These are phyloP conservation scores for Nicator chloris DNA, from an alignment of 2,113 vertebrate genomes.

Conservation along the genomic window DNA sequence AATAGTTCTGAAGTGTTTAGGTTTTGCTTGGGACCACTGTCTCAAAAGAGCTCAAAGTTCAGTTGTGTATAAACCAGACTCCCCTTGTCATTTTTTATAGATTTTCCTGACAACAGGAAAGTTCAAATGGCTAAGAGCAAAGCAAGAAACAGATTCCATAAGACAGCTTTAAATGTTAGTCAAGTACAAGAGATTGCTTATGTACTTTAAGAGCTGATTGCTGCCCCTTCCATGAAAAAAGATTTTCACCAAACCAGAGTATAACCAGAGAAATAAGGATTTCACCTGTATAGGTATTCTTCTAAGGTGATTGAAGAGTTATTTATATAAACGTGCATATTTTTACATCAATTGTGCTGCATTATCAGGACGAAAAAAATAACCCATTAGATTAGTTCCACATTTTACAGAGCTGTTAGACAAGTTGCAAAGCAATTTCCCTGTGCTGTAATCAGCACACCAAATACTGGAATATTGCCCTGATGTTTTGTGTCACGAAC, in stretches of 20 bases:
- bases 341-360: not conserved
- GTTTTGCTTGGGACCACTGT: constrained; percentile 10
- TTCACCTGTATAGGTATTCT: not conserved
- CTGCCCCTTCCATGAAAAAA: not conserved
- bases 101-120: constrained; percentile 69
- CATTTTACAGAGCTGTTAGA: constrained; percentile 17
- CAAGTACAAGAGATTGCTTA: constrained; percentile 29
- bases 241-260: not conserved
- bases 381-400: constrained; percentile 3
- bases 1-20: not conserved
- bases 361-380: not conserved
- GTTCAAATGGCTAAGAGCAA: constrained; percentile 69
- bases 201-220: constrained; percentile 51
- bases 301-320: not conserved
- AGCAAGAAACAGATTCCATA: constrained; percentile 51
- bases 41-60: constrained; percentile 39
- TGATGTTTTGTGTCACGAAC: not conserved
- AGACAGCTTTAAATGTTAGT: constrained; percentile 72
- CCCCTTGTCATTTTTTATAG: constrained; percentile 72
- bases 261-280: not conserved
- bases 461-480: not conserved
- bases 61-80: constrained; percentile 10
- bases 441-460: not conserved
- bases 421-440: constrained; percentile 35
- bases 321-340: not conserved